Conservation (phyloP, 2,113 vertebrate species). For the Indicator indicator region DNA sequence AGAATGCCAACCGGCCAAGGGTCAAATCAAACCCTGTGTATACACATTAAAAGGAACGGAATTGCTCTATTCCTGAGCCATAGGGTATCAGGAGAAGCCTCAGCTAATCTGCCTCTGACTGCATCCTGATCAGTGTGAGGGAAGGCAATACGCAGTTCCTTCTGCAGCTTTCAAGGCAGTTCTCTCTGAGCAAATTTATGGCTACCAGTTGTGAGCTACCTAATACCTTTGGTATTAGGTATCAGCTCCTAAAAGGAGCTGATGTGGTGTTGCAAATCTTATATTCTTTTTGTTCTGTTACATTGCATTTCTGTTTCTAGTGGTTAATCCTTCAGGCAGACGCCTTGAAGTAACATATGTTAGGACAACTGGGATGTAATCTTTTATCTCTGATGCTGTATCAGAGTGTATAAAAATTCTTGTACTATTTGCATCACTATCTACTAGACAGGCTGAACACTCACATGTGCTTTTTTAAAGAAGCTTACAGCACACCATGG, state of each 20-base stretch:
- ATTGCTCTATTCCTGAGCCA: neutral
- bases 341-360: neutral
- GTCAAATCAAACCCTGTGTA: neutral
- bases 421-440: neutral
- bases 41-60: neutral
- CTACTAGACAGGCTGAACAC: neutral
- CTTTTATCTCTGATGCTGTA: neutral
- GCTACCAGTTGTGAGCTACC: neutral
- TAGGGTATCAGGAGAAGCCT: neutral
- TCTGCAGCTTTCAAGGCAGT: fast-evolving
- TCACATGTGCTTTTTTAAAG: neutral
- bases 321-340: neutral
- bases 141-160: neutral
- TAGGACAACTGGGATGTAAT: neutral
- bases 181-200: neutral
- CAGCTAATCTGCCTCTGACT: neutral
- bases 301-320: neutral
- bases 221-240: too few relatives aligned
- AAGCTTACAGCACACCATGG: neutral
- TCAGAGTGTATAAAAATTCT: neutral
- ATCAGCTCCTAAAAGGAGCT: neutral
- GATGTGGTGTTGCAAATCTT: neutral
- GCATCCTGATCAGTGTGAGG: neutral
- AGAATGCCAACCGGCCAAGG: neutral
- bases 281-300: neutral